Conservation (phyloP, 53 echinoderm and acorn worm genomes). For the Echinometra lucunter region DNA sequence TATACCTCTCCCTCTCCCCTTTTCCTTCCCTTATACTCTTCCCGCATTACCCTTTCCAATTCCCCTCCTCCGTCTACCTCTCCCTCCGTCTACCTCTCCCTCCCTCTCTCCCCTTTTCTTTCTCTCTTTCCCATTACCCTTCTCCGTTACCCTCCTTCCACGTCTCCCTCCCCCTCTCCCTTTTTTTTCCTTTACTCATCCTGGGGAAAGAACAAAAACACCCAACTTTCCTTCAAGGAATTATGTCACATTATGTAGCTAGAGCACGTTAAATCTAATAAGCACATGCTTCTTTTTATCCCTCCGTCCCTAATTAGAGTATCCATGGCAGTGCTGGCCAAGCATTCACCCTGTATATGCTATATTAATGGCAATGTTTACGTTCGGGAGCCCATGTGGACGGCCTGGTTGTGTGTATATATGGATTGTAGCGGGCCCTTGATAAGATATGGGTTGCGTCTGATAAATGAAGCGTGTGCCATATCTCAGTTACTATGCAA, state of each 20-base stretch:
- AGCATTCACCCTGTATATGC: conserved; percentile 41
- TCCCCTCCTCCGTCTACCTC: no score
- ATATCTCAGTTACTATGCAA: conserved; percentile 38
- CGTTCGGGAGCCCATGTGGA: background rate
- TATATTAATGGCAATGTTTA: conserved; percentile 30
- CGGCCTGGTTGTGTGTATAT: conserved; percentile 15
- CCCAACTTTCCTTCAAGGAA: background rate
- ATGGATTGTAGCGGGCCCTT: background rate
- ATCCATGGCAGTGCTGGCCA: background rate
- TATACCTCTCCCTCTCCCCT: no score
- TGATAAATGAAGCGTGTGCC: conserved; percentile 15
- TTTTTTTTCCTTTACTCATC: no score
- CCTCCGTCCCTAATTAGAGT: conserved; percentile 24
- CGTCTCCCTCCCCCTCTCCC: background rate
- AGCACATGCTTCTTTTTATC: conserved; percentile 4
- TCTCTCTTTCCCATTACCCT: background rate
- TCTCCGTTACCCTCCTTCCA: background rate
- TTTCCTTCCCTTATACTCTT: no score
- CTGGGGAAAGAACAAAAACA: background rate
- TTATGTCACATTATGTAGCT: conserved; percentile 5
- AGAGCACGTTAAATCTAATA: background rate
- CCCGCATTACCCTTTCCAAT: no score
- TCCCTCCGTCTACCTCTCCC: no score
- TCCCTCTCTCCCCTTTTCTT: no score
- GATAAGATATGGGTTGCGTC: conserved; percentile 7